Evolutionary conservation across 2,113 vertebrate genomes (phyloP).

Genomic region (Dendrocopos noguchii): DNA sequence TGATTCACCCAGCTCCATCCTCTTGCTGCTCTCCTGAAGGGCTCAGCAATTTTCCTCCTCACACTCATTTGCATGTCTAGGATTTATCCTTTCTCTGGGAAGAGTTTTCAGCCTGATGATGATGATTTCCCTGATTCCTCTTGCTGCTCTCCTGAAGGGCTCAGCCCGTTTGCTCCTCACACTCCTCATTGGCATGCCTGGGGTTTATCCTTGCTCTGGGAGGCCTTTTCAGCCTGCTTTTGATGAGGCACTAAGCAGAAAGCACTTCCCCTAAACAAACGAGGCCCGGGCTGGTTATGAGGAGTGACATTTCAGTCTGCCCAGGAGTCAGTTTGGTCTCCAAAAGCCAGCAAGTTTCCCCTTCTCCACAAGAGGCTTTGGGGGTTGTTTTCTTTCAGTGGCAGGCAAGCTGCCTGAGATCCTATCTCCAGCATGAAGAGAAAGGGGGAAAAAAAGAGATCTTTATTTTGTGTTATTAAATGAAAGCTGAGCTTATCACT

Average conservation of each 20-base stretch:
- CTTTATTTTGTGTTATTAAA: constrained; percentile 63
- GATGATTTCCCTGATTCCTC: no score
- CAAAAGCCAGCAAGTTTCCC: constrained; percentile 1
- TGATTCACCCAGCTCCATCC: no score
- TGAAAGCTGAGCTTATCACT: constrained; percentile 60
- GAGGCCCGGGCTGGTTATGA: background rate
- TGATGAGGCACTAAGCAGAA: background rate
- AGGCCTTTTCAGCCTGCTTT: background rate
- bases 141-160: no score
- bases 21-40: no score
- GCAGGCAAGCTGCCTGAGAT: background rate
- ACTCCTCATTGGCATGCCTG: no score
- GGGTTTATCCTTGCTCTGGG: background rate
- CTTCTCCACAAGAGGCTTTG: background rate
- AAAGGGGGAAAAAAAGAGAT: background rate
- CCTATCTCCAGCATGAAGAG: constrained; percentile 26
- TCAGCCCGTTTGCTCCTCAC: no score
- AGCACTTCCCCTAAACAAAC: background rate
- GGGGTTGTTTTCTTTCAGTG: constrained; percentile 20
- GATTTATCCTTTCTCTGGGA: background rate
- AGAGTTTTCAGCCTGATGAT: background rate
- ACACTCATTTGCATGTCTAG: no score
- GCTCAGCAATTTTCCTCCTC: no score
- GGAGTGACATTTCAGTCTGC: constrained; percentile 20
- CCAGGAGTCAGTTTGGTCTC: background rate